Percentiles rank a stretch among this genome's conserved stretches.
Evolutionary conservation across 1,140 invertebrate species (phyloP).

Genomic region (Lasaia peninsularis): DNA sequence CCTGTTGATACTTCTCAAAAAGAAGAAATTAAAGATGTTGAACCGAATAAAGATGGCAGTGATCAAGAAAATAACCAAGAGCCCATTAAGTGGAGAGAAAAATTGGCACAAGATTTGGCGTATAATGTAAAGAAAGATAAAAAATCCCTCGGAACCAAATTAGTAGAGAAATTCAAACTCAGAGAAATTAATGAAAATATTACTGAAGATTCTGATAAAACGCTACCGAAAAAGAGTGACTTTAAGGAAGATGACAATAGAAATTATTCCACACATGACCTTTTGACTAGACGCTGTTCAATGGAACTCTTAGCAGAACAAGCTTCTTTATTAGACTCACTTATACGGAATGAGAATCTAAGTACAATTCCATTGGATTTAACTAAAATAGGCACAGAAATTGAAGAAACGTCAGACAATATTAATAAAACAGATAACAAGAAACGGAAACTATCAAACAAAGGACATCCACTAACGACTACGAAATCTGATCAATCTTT

Average conservation of each 20-base stretch:
- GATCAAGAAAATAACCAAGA: constrained; percentile 39
- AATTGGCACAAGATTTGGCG: constrained; percentile 77
- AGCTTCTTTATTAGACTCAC: constrained; percentile 70
- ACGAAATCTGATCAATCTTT: constrained; percentile 73
- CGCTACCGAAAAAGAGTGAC: background rate
- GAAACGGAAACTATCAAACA: constrained; percentile 36
- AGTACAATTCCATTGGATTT: constrained; percentile 67
- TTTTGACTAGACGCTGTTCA: constrained; percentile 65
- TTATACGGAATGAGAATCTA: constrained; percentile 75
- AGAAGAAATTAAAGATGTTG: constrained; percentile 18
- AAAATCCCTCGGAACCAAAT: constrained; percentile 83
- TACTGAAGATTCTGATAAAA: constrained; percentile 9
- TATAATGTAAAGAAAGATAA: constrained; percentile 73
- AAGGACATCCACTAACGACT: constrained; percentile 52
- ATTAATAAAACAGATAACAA: constrained; percentile 28
- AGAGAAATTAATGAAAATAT: constrained; percentile 77
- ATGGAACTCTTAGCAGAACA: constrained; percentile 76
- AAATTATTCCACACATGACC: background rate
- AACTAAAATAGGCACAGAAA: constrained; percentile 62
- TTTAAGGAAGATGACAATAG: constrained; percentile 2
- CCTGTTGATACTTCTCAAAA: constrained; percentile 28
- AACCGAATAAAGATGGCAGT: constrained; percentile 25
- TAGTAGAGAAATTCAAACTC: constrained; percentile 87
- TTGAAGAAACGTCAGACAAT: constrained; percentile 22
- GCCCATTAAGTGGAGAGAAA: constrained; percentile 77